Percentiles rank a stretch among this genome's conserved stretches.
phyloP scores from a whole-genome alignment of 1,140 invertebrate genomes.

The Drosophila mayri region DNA sequence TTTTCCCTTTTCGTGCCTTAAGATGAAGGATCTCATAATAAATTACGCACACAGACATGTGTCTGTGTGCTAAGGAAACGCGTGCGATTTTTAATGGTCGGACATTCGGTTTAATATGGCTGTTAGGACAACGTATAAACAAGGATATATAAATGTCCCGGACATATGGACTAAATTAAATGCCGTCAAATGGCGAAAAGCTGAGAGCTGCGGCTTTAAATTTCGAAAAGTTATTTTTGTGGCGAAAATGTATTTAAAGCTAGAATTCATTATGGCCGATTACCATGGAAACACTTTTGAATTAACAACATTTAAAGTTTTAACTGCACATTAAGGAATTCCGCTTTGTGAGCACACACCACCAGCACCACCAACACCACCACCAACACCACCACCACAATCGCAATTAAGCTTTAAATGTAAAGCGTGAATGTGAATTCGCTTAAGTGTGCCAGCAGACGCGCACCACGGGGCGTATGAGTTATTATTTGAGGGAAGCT shows the following conservation, averaged over 20 bases:
- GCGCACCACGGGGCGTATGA: conserved; percentile 66
- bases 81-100: conserved; percentile 51
- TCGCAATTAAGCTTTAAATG: conserved; percentile 73
- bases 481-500: conserved; percentile 42
- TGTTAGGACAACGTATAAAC: conserved; percentile 32
- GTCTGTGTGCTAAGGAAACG: conserved; percentile 2
- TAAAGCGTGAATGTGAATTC: conserved; percentile 67
- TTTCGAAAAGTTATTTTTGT: neutral
- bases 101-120: conserved; percentile 50
- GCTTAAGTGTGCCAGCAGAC: conserved; percentile 43
- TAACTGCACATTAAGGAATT: conserved; percentile 47
- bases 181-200: conserved; percentile 3
- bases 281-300: conserved; percentile 25
- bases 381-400: conserved; percentile 28
- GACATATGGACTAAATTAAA: conserved; percentile 38
- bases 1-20: conserved; percentile 16
- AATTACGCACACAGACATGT: conserved; percentile 33
- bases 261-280: conserved; percentile 8
- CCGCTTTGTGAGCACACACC: conserved; percentile 5
- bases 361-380: neutral
- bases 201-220: conserved; percentile 1
- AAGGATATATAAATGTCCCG: conserved; percentile 17
- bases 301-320: conserved; percentile 41
- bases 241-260: conserved; percentile 17
- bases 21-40: conserved; percentile 56